Base-by-base conservation (phyloP, 2,797 vertebrate species). In the Coccyzus lansbergi region DNA sequence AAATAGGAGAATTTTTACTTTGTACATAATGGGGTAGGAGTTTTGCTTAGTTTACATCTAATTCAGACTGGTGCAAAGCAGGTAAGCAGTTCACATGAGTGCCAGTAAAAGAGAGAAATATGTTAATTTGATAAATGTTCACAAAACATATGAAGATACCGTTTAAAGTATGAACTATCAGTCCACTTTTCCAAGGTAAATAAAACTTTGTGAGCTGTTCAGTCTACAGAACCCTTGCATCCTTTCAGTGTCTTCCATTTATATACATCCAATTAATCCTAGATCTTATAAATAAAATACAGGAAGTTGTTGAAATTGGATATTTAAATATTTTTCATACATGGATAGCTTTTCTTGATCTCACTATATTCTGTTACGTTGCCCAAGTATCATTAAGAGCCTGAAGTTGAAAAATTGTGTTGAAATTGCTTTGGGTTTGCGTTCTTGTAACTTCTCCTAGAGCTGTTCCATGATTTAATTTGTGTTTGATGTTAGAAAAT, bases 401-500 rank as follows among this genome's bases (percentile, higher is more conserved):
- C 33, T 63, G n/a, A 70, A 88, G 59, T 12, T 79, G 86, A 89
- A 84, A 90, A 94, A 62, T 86, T 51, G 31, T 64, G 40, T 77
- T 80, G 36, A 94, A 70, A 82, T 48, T 95, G 83, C 78, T 81
- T 63, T 84, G 83, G 93, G 88, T 90, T 94, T 92, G 63, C 52
- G 18, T 87, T 94, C 89, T 92, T 97, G 95, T 91, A 95, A 95
- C 90, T 74, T 94, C 91, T 93, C 92, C 93, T 95, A 83, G 55
- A 83, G 62, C 64, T 93, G 84, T 95, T 95, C 92, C 67, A 92
- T 0, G 1, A 81, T 68, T 74, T 89, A 93, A 82, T 96, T 96
- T 97, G 81, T 91, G 85, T 95, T 97, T 94, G 72, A 88, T 96
- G 92, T 95, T 88, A 92, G 77, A 83, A 93, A 91, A 83, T 96